Conservation (phyloP, 2,113 vertebrate genomes). For the Cyprinodon brontotheroides region DNA sequence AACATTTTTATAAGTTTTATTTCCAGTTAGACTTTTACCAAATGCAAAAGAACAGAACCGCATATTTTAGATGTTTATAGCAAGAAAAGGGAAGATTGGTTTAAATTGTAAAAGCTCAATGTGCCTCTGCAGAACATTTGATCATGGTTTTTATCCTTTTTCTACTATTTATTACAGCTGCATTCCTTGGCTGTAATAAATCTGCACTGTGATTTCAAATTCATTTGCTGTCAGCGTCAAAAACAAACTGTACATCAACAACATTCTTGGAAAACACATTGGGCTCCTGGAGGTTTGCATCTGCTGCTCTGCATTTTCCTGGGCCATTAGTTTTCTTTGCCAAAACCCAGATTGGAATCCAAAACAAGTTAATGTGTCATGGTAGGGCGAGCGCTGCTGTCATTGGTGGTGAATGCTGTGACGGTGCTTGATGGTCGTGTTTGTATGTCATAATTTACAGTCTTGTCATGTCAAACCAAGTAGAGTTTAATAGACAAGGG, state of each 20-base stretch:
- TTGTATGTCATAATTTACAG: not conserved
- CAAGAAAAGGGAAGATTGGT: not conserved
- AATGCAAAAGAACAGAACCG: not conserved
- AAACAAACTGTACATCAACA: not conserved
- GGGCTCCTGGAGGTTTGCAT: not conserved
- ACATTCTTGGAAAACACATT: conserved; percentile 5
- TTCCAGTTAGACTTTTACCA: not conserved
- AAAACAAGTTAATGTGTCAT: conserved; percentile 5
- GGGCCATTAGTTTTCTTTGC: conserved; percentile 17
- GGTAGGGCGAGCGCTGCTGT: not conserved
- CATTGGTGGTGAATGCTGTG: not conserved
- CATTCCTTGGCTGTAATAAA: not conserved
- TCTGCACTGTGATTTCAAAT: not conserved
- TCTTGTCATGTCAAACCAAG: not conserved
- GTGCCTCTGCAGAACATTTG: not conserved
- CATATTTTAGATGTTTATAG: not conserved
- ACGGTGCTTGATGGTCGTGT: conserved; percentile 8
- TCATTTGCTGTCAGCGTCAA: not conserved
- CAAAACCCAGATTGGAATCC: conserved; percentile 8
- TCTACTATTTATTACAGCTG: not conserved
- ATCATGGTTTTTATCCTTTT: not conserved
- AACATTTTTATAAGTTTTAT: too few species aligned
- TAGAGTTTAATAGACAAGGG: too few species aligned
- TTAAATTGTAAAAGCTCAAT: too few species aligned
- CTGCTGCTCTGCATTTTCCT: conserved; percentile 10